Evolutionary conservation across 2,797 vertebrate genomes (phyloP).

Genomic region (Lindbergichthys nudifrons): DNA sequence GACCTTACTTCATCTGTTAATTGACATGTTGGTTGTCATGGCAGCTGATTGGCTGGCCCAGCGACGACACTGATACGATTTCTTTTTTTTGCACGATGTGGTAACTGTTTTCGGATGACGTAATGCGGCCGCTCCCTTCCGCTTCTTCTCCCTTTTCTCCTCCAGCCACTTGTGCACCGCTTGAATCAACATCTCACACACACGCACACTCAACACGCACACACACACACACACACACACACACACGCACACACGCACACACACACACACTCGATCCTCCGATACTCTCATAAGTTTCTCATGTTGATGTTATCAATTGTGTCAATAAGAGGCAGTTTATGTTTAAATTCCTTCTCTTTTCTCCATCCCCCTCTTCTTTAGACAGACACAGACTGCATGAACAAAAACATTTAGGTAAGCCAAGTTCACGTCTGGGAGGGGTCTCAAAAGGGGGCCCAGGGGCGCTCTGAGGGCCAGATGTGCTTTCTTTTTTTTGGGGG

Average conservation of each 20-base stretch:
- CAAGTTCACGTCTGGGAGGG: conserved; percentile 83
- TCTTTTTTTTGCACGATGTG: not conserved
- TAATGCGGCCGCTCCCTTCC: conserved; percentile 52
- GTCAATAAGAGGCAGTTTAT: conserved; percentile 71
- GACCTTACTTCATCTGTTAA: not conserved
- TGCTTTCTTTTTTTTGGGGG: conserved; percentile 48
- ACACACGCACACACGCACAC: not conserved
- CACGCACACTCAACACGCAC: conserved; percentile 23
- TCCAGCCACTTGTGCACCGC: not conserved
- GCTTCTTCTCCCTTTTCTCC: conserved; percentile 3
- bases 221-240: not conserved
- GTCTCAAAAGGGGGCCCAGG: conserved; percentile 66
- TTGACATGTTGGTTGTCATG: conserved; percentile 12
- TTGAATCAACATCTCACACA: conserved; percentile 11
- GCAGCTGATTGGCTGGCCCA: conserved; percentile 21
- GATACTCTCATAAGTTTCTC: conserved; percentile 38
- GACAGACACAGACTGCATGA: conserved; percentile 65
- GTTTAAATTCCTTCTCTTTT: conserved; percentile 64
- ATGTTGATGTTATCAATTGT: conserved; percentile 69
- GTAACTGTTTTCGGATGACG: conserved; percentile 39
- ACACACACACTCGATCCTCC: too few relatives aligned
- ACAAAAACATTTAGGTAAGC: conserved; percentile 84
- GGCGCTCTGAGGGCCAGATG: conserved; percentile 80
- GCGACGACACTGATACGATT: not conserved
- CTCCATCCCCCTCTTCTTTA: conserved; percentile 30